Percentiles rank a stretch among this genome's conserved stretches.
Evolutionary conservation across 2,113 vertebrate genomes (phyloP).

Genomic region (Mus musculus): DNA sequence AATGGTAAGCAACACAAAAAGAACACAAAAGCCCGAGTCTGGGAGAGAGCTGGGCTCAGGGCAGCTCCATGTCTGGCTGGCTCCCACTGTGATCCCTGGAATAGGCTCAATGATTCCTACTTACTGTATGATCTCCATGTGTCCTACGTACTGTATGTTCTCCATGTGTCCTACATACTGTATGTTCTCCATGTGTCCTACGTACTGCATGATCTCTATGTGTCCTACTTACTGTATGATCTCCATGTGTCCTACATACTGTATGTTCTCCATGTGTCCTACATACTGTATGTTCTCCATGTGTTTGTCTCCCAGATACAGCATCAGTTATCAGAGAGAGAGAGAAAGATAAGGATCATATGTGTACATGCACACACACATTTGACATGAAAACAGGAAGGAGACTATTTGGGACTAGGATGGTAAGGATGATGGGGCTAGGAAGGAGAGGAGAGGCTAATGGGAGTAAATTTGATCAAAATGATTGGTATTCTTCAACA

Average conservation of each 20-base stretch:
- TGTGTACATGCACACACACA: neutral
- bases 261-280: too few relatives aligned
- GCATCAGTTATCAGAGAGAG: too few relatives aligned
- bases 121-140: neutral
- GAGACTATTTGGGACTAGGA: neutral
- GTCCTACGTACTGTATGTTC: too few relatives aligned
- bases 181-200: too few relatives aligned
- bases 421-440: neutral
- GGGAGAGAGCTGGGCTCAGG: fast-evolving
- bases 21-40: neutral
- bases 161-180: too few relatives aligned
- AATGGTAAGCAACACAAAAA: too few relatives aligned
- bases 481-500: neutral
- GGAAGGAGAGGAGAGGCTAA: neutral
- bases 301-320: neutral
- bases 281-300: neutral
- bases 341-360: neutral
- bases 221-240: too few relatives aligned
- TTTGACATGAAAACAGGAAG: neutral
- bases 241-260: too few relatives aligned
- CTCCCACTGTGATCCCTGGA: neutral
- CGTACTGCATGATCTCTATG: too few relatives aligned
- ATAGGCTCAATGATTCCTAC: neutral
- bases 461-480: neutral
- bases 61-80: neutral